Evolutionary conservation across 1,140 invertebrate species (phyloP).

Genomic region (Macrostomum lignano): DNA sequence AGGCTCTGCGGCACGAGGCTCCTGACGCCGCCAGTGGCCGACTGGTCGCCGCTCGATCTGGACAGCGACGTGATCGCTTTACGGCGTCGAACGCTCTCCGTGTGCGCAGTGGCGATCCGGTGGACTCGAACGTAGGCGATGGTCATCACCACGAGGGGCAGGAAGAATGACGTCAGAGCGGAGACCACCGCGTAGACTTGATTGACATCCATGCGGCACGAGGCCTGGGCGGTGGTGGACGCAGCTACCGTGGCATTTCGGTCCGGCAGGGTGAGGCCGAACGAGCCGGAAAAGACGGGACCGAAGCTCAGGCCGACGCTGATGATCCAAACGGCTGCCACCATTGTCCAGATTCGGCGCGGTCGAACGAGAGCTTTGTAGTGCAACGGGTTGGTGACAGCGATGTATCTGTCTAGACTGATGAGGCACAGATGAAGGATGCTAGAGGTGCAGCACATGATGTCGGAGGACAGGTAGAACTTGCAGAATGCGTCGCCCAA

Average conservation of each 20-base stretch:
- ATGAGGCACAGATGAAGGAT: constrained; percentile 68
- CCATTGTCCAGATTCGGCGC: constrained; percentile 45
- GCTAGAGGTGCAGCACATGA: constrained; percentile 46
- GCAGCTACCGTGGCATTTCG: too few relatives aligned
- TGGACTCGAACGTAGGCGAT: constrained; percentile 65
- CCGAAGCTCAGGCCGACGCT: constrained; percentile 61
- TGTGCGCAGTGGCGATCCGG: constrained; percentile 14
- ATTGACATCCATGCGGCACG: constrained; percentile 34
- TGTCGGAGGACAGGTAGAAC: constrained; percentile 34
- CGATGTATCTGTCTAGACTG: constrained; percentile 55
- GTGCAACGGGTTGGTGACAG: constrained; percentile 60
- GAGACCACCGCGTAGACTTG: constrained; percentile 44
- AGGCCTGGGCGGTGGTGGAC: constrained; percentile 27
- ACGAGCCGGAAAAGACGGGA: constrained; percentile 57
- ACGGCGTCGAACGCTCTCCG: constrained; percentile 13
- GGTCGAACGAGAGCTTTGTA: constrained; percentile 29
- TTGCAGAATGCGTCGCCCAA: background rate
- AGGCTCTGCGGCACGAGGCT: too few relatives aligned
- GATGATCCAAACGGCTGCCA: constrained; percentile 56
- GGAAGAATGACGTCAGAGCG: constrained; percentile 57
- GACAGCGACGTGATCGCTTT: background rate
- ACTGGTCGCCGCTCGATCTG: background rate
- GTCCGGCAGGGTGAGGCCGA: constrained; percentile 31
- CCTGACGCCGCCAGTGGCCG: too few relatives aligned
- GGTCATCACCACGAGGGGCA: constrained; percentile 57